Conservation (phyloP, 2,113 vertebrate genomes). For the Camelus bactrianus region DNA sequence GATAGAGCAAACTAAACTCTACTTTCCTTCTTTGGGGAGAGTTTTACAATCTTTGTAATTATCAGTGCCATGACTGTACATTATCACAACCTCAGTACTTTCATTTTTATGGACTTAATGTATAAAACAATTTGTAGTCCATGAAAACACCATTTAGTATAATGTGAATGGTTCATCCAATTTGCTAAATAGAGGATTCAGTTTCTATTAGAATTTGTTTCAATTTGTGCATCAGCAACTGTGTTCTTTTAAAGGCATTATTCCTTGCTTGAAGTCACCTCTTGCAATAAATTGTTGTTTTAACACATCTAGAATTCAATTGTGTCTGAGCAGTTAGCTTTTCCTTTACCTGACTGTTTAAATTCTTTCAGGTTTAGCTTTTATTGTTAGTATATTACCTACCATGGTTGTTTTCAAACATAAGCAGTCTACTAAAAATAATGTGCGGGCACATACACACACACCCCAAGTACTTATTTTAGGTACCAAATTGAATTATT, state of each 20-base stretch:
- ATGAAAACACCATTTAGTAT: background rate
- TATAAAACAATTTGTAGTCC: background rate
- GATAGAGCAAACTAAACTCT: background rate
- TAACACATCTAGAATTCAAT: constrained; percentile 34
- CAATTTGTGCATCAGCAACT: background rate
- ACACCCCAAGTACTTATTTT: background rate
- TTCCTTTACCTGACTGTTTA: constrained; percentile 14
- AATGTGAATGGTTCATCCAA: background rate
- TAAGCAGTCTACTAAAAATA: background rate
- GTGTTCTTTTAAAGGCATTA: background rate
- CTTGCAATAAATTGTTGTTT: background rate
- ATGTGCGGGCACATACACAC: background rate
- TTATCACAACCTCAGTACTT: background rate
- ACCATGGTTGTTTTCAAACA: background rate
- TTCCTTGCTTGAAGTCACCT: background rate
- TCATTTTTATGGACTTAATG: background rate
- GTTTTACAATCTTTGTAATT: background rate
- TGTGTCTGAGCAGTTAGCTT: background rate
- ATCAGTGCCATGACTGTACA: background rate
- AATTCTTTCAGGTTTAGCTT: background rate
- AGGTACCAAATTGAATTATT: background rate
- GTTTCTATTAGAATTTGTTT: background rate
- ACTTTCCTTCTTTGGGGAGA: background rate
- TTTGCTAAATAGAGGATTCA: background rate
- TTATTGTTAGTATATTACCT: background rate